A percentile compares a stretch with the other conserved stretches of the same genome.
Conservation (phyloP, 2,113 vertebrate species). For the Aspiorhynchus laticeps region DNA sequence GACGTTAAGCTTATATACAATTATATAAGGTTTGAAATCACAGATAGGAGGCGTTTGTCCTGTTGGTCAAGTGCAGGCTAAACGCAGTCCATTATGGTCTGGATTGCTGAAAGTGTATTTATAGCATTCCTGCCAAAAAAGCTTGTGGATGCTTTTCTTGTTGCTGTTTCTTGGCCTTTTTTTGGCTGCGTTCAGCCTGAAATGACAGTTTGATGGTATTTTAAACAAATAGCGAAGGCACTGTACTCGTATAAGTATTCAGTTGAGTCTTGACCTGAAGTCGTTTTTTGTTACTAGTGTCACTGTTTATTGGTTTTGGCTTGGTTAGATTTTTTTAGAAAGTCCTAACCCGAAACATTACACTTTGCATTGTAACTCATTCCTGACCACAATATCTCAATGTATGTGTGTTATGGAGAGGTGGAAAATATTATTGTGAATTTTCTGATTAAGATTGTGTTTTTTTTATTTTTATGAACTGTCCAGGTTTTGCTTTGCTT, state of each 20-base stretch:
- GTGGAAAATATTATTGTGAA: background rate
- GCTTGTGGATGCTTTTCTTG: background rate
- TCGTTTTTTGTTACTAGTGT: background rate
- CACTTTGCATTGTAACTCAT: background rate
- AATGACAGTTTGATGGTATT: conserved; percentile 39
- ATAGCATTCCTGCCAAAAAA: conserved; percentile 32
- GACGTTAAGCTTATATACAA: background rate
- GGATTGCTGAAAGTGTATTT: conserved; percentile 18
- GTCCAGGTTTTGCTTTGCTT: no score
- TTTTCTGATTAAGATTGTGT: background rate
- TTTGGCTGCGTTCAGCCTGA: background rate
- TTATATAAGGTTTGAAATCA: background rate
- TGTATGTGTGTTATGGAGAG: background rate
- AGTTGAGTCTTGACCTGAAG: background rate
- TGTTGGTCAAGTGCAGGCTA: background rate
- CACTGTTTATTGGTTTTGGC: background rate
- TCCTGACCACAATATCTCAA: background rate
- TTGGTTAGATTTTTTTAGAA: background rate
- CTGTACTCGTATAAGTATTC: background rate
- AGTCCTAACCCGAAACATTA: background rate
- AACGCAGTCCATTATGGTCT: background rate
- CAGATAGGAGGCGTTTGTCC: background rate
- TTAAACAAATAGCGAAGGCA: background rate
- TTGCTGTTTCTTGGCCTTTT: conserved; percentile 9
- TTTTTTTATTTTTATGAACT: no score